phyloP scores from a whole-genome alignment of 2,797 vertebrate genomes.

The Mallotus villosus region DNA sequence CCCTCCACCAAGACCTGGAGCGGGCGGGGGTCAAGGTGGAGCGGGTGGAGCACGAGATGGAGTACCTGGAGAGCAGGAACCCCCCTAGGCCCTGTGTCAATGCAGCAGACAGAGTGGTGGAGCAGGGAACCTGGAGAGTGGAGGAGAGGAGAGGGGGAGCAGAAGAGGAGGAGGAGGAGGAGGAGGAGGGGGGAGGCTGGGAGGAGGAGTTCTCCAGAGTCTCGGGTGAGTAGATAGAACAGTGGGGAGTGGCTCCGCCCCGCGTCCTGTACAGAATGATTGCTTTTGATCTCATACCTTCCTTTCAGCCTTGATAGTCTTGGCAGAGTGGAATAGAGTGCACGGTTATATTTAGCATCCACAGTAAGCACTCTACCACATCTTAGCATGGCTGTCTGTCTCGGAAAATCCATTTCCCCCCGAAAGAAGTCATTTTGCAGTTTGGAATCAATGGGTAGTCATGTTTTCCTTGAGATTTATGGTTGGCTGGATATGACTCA shows the following conservation, averaged over 20 bases:
- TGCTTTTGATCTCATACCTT: conserved; percentile 40
- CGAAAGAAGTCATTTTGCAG: conserved; percentile 54
- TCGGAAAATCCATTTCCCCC: conserved; percentile 35
- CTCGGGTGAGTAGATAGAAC: conserved; percentile 75
- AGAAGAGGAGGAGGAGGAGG: conserved; percentile 19
- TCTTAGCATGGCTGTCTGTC: conserved; percentile 29
- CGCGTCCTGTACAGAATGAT: conserved; percentile 6
- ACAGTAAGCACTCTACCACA: conserved; percentile 16
- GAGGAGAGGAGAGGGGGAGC: conserved; percentile 37
- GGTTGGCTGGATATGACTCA: conserved; percentile 33
- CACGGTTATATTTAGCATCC: conserved; percentile 30
- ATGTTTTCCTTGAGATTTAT: conserved; percentile 52
- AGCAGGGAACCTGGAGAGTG: conserved; percentile 57
- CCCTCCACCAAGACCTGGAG: conserved; percentile 78
- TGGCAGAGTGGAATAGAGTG: conserved; percentile 12
- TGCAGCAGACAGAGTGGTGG: conserved; percentile 79
- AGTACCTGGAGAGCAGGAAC: conserved; percentile 86
- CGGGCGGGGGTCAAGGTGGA: conserved; percentile 76
- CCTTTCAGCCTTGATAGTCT: conserved; percentile 22
- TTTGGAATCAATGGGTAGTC: conserved; percentile 40
- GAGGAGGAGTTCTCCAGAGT: conserved; percentile 79
- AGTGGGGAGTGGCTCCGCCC: background rate
- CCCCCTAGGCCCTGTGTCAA: conserved; percentile 85
- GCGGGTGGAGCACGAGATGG: conserved; percentile 86
- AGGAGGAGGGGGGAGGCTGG: conserved; percentile 49